Percentiles rank a stretch among this genome's conserved stretches.
Conservation (phyloP, 2,888 invertebrate species). For the Caenorhabditis sp. region DNA sequence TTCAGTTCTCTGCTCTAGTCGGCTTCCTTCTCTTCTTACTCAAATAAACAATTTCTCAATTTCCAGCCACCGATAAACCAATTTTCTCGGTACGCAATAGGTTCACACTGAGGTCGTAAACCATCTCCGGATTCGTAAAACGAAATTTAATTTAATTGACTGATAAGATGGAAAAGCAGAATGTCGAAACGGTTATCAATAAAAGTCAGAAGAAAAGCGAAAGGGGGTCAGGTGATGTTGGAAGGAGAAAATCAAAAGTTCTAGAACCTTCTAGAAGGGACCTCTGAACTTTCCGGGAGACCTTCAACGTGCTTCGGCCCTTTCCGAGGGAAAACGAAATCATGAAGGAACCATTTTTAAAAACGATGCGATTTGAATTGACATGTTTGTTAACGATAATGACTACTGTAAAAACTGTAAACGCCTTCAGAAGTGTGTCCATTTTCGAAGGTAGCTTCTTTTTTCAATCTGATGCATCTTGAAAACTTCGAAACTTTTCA, state of each 20-base stretch:
- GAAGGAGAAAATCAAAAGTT: slow-evolving; percentile 34
- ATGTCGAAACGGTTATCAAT: slow-evolving; percentile 43
- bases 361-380: slow-evolving; percentile 9
- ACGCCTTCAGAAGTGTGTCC: slow-evolving; percentile 13
- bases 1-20: slow-evolving; percentile 12
- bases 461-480: background rate
- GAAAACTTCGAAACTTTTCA: slow-evolving; percentile 7
- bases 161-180: slow-evolving; percentile 38
- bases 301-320: background rate
- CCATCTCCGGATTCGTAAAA: slow-evolving; percentile 64
- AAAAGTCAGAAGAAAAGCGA: slow-evolving; percentile 20
- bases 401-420: slow-evolving; percentile 19
- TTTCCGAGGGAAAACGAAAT: background rate
- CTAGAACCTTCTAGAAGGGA: too few species aligned
- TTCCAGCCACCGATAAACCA: background rate
- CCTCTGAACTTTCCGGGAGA: background rate
- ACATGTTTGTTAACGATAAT: slow-evolving; percentile 30
- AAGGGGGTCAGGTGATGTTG: slow-evolving; percentile 34
- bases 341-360: background rate
- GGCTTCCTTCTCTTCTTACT: background rate
- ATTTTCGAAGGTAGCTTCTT: slow-evolving; percentile 27
- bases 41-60: background rate
- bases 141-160: slow-evolving; percentile 32
- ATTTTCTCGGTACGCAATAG: slow-evolving; percentile 35
- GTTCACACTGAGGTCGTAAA: slow-evolving; percentile 56